Percentiles rank a stretch among this genome's conserved stretches.
These are phyloP conservation scores for Saxicola maurus DNA, from an alignment of 2,797 vertebrate genomes.

Conservation along the genomic window DNA sequence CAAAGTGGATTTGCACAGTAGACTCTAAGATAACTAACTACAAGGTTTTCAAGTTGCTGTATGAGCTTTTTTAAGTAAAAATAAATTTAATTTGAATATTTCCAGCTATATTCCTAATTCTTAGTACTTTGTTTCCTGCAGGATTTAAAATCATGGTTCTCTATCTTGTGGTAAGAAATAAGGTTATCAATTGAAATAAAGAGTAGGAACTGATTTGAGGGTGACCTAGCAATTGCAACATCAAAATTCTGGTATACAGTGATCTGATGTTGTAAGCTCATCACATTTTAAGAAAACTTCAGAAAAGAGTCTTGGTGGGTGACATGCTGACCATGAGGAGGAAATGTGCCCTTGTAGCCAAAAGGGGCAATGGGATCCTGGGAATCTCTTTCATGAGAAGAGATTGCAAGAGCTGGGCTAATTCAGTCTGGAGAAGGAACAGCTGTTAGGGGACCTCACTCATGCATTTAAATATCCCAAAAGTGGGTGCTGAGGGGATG, in stretches of 20 bases:
- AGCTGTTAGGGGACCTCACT: accelerated
- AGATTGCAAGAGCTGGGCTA: accelerated
- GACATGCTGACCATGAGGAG: accelerated
- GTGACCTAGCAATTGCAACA: neutral
- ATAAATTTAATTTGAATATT: neutral
- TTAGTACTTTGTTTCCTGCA: neutral
- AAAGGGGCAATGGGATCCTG: neutral
- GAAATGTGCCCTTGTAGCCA: accelerated
- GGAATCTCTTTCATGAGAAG: neutral
- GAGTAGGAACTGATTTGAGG: neutral
- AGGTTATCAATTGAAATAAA: neutral
- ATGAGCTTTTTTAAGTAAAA: neutral
- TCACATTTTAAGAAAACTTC: neutral
- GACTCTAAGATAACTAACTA: neutral
- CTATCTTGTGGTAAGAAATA: neutral
- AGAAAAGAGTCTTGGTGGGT: no score
- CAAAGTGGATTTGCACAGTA: neutral
- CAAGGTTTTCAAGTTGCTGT: neutral
- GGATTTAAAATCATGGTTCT: neutral
- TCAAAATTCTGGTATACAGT: neutral
- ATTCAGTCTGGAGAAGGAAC: neutral
- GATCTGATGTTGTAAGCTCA: neutral
- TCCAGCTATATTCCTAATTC: neutral
- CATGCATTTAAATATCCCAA: neutral
- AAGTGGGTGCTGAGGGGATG: accelerated